A percentile compares a stretch with the other conserved stretches of the same genome.
Evolutionary conservation across 2,113 vertebrate species (phyloP).

Genomic region (Crotalus tigris): DNA sequence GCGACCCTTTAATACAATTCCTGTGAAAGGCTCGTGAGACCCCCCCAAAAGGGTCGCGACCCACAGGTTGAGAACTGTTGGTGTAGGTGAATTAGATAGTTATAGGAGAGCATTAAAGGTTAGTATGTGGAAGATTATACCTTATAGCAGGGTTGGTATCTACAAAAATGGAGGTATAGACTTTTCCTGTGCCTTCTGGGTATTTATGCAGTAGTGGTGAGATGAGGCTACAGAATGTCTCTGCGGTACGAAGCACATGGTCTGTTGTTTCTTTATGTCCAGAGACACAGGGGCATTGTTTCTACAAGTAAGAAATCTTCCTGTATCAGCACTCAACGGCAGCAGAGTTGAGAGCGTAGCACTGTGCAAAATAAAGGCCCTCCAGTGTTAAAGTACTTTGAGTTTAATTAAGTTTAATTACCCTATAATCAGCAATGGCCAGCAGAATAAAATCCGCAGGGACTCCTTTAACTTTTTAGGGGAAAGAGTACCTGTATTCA

Average conservation of each 20-base stretch:
- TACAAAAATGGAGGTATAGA: background rate
- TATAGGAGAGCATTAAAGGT: background rate
- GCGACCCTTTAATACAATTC: no score
- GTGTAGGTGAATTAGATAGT: background rate
- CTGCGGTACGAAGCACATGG: background rate
- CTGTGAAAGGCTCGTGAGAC: no score
- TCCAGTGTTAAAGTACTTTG: background rate
- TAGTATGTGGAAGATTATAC: no score
- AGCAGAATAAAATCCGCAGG: no score
- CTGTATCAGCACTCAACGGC: background rate
- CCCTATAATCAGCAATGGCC: no score
- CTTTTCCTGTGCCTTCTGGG: background rate
- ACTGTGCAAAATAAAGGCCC: background rate
- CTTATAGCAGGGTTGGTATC: background rate
- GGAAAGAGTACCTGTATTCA: background rate
- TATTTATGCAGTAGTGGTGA: background rate
- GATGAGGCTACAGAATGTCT: background rate
- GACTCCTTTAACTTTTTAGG: background rate
- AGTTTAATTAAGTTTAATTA: background rate
- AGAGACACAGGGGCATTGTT: background rate
- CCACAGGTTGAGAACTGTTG: no score
- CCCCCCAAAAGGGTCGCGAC: no score
- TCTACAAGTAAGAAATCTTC: background rate
- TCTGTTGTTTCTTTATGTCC: background rate
- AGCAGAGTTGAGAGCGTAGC: background rate